Conservation (phyloP, 2,888 invertebrate species). For the Rhogogaster chlorosoma region DNA sequence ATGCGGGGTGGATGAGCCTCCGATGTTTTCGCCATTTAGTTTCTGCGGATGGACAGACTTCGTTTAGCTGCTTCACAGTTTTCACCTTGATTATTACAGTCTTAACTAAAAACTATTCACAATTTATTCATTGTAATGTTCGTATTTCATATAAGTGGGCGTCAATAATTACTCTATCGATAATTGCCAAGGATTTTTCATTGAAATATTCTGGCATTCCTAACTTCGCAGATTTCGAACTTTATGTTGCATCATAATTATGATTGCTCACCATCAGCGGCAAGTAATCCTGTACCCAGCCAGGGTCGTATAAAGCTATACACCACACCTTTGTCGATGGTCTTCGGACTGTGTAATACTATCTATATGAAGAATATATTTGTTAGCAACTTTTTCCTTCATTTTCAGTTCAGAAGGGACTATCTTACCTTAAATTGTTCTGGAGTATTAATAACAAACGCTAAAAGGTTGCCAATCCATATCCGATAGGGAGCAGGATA, state of each 20-base stretch:
- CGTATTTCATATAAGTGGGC: not conserved
- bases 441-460: no score
- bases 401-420: no score
- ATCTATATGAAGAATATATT: conserved; percentile 54
- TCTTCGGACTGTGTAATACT: conserved; percentile 61
- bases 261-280: conserved; percentile 62
- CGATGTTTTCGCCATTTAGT: not conserved
- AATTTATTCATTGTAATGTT: not conserved
- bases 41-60: not conserved
- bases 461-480: no score
- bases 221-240: not conserved
- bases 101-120: not conserved
- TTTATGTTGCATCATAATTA: not conserved
- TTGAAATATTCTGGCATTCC: not conserved
- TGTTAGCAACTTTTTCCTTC: no score
- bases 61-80: not conserved
- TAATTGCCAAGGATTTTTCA: no score
- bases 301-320: conserved; percentile 63
- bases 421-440: no score
- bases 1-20: not conserved
- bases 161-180: no score
- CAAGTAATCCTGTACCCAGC: conserved; percentile 65
- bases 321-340: conserved; percentile 63
- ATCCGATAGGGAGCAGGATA: no score
- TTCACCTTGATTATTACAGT: not conserved